Evolutionary conservation across 2,797 vertebrate genomes (phyloP).

Genomic region (Enteromius anoplus): DNA sequence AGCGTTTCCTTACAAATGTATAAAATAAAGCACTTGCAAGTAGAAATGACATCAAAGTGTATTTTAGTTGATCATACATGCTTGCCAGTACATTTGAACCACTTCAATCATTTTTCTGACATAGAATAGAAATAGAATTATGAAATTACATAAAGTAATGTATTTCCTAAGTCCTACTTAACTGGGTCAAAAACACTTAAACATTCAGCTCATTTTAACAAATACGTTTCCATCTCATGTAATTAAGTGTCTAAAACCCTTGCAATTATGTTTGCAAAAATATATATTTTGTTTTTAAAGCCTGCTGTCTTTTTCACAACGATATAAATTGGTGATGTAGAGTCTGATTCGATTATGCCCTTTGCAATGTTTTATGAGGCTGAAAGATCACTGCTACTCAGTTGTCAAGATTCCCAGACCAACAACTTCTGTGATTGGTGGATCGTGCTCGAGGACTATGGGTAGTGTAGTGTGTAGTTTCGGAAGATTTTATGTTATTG

Average conservation of each 20-base stretch:
- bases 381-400: neutral
- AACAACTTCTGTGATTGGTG: neutral
- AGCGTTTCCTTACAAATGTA: neutral
- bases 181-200: neutral
- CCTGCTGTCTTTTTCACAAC: neutral
- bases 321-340: neutral
- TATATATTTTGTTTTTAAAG: neutral
- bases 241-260: neutral
- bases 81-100: neutral
- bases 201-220: neutral
- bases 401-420: neutral
- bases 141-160: neutral
- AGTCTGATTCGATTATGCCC: neutral
- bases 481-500: neutral
- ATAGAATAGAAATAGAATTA: neutral
- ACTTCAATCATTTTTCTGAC: neutral
- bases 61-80: neutral
- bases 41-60: neutral
- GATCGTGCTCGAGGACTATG: neutral
- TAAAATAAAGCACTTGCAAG: neutral
- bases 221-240: neutral
- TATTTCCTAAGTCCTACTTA: neutral
- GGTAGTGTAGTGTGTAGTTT: slow-evolving; percentile 7
- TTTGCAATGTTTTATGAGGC: neutral
- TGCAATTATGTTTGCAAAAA: neutral